Evolutionary conservation across 2,888 invertebrate species (phyloP).

Genomic region (Ceratothoa steindachneri): DNA sequence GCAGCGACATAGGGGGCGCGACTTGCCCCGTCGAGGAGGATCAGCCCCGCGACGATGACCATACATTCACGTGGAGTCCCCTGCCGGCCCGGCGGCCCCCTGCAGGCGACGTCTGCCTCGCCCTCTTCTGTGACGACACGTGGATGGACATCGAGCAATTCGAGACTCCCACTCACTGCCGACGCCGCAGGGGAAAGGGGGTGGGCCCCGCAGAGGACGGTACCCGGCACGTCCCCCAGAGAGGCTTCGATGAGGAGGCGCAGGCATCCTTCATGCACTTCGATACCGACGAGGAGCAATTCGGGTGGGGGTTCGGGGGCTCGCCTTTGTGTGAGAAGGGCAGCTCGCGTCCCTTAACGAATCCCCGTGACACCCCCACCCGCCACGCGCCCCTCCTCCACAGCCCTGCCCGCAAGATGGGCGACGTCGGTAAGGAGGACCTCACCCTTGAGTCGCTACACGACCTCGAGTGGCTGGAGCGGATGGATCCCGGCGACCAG

Average conservation of each 20-base stretch:
- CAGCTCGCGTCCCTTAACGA: slow-evolving; percentile 30
- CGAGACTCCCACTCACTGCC: not conserved
- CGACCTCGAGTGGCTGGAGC: slow-evolving; percentile 43
- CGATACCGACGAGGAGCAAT: not conserved
- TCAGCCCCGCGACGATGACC: too few relatives aligned
- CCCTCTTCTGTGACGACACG: slow-evolving; percentile 39
- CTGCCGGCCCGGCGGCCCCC: slow-evolving; percentile 27
- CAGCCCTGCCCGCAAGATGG: slow-evolving; percentile 15
- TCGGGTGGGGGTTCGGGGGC: not conserved
- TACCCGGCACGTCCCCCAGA: too few relatives aligned
- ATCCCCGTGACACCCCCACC: slow-evolving; percentile 45
- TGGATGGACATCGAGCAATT: slow-evolving; percentile 20
- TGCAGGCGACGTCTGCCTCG: slow-evolving; percentile 39
- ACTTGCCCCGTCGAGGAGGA: not conserved
- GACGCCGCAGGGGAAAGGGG: not conserved
- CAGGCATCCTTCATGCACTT: not conserved
- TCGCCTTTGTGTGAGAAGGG: not conserved
- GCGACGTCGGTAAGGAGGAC: slow-evolving; percentile 26
- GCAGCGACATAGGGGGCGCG: not conserved
- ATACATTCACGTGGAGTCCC: slow-evolving; percentile 42
- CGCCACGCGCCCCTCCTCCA: slow-evolving; percentile 30
- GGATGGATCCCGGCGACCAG: slow-evolving; percentile 44
- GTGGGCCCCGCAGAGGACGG: not conserved
- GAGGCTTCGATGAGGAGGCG: not conserved
- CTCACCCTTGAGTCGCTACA: slow-evolving; percentile 40